Percentiles rank a stretch among this genome's conserved stretches.
Conservation (phyloP, 64 coral and sea anemone species). For the Actinia tenebrosa region DNA sequence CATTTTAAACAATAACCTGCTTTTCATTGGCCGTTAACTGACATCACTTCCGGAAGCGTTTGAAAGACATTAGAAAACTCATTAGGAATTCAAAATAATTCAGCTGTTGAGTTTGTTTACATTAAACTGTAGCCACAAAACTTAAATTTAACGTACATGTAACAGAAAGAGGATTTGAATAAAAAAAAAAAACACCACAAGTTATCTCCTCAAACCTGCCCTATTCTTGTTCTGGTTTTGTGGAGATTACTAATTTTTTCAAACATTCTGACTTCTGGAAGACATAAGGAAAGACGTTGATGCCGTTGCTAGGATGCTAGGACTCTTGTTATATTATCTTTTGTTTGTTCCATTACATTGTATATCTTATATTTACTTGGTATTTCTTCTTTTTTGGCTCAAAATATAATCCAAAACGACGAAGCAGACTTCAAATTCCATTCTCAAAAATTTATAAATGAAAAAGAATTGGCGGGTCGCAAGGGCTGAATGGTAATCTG, state of each 20-base stretch:
- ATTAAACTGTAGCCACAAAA: neutral
- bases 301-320: neutral
- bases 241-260: neutral
- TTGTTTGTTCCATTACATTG: neutral
- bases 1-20: neutral
- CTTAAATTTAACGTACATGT: conserved; percentile 1
- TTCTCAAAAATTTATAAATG: neutral
- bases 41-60: conserved; percentile 1
- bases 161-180: neutral
- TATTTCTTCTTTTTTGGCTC: neutral
- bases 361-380: neutral
- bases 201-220: neutral
- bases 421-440: neutral
- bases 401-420: neutral
- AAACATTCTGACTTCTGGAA: neutral
- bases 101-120: neutral
- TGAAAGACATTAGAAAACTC: neutral
- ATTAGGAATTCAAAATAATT: neutral
- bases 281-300: neutral
- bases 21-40: conserved; percentile 3
- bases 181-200: neutral
- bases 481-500: no score
- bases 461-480: no score
- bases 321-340: neutral
- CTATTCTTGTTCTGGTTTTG: neutral